Evolutionary conservation across 2,113 vertebrate genomes (phyloP), one percentile per base, ranked within the genome.

Genomic region (Hippocampus zosterae): DNA sequence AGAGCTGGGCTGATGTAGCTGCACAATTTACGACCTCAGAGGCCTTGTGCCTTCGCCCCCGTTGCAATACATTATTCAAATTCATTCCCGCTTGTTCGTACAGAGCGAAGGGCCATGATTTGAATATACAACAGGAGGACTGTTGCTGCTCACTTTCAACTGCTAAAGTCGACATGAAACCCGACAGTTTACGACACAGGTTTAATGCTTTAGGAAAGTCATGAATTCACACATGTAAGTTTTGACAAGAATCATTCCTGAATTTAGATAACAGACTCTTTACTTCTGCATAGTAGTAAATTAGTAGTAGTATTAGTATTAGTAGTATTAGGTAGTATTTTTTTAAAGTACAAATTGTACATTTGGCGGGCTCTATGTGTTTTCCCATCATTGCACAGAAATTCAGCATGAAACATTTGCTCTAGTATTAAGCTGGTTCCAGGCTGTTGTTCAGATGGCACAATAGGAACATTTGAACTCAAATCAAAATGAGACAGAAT

Each of bases 21-120:
- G 87, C 85, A 83, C 81, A 84, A 90, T 88, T 89, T 90, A 90
- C 72, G 78, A 90, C 85, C 84, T 85, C 82, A 1, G 81, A 86
- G 81, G 87, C 81, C 85, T 80, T 67, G 81, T 78, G 85, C 79
- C 84, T 81, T 82, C 81, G 63, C 81, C 81, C 79, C 86, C 71
- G 56, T 82, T 81, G 86, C 84, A 83, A 90, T 88, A 78, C 86
- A 88, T 90, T 89, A 90, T 90, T 87, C 88, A 88, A 86, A 87
- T 90, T 83, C 76, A 81, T 80, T 83, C 77, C 80, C 75, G 82
- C 81, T 81, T 74, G 65, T 42, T 53, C 84, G 65, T 73, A 76
- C 73, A 27, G 82, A 76, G 72, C 57, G 55, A 75, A 81, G 79
- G 84, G 77, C 84, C 84, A 82, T 83, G 82, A 87, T 89, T 88